Percentiles rank a stretch among this genome's conserved stretches.
These are phyloP conservation scores for Lepas anatifera DNA, from an alignment of 2,888 invertebrate genomes.

Conservation along the genomic window DNA sequence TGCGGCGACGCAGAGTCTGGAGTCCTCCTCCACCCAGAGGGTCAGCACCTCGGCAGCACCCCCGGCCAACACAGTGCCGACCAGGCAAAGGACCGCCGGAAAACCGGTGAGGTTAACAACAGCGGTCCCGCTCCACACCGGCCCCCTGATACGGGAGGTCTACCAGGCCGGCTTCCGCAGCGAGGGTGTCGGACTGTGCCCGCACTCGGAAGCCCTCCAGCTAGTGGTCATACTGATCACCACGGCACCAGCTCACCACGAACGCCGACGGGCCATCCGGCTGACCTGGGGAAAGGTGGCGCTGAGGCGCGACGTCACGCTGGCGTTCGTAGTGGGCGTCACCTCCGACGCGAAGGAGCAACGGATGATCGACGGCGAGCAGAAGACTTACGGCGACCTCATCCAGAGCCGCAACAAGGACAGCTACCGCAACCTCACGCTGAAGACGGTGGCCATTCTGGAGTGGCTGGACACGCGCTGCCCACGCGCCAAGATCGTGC, in stretches of 20 bases:
- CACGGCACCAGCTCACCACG: conserved; percentile 57
- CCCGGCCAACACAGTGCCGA: no score
- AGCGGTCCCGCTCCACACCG: no score
- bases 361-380: conserved; percentile 42
- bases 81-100: no score
- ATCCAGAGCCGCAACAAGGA: conserved; percentile 60
- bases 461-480: conserved; percentile 71
- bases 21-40: no score
- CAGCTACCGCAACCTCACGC: conserved; percentile 66
- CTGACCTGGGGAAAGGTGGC: conserved; percentile 67
- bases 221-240: no score
- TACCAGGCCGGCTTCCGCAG: no score
- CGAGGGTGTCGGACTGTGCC: no score
- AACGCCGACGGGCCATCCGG: conserved; percentile 59
- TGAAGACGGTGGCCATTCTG: conserved; percentile 68
- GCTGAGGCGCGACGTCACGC: conserved; percentile 46
- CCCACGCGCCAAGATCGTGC: conserved; percentile 55
- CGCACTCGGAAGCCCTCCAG: no score
- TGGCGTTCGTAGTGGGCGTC: conserved; percentile 55
- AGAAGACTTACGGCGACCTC: conserved; percentile 60
- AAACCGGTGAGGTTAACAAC: no score
- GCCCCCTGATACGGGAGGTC: no score
- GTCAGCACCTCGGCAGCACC: no score
- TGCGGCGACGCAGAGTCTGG: no score
- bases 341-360: conserved; percentile 32